These are phyloP conservation scores for Heliconius nattereri DNA, from an alignment of 1,140 invertebrate genomes.

Conservation along the genomic window DNA sequence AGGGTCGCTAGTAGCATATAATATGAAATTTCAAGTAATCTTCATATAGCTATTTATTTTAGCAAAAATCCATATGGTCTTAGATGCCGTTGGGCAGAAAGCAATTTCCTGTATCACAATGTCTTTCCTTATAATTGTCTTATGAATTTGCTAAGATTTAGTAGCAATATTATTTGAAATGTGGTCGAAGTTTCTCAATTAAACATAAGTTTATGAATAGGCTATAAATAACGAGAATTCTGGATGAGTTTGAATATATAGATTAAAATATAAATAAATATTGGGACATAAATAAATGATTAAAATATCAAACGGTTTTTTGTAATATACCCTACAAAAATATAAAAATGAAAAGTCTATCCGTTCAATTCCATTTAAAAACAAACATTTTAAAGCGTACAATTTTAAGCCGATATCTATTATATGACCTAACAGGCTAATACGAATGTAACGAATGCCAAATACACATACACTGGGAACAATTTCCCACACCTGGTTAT, in stretches of 20 bases:
- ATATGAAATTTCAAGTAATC: background rate
- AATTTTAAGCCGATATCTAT: constrained; percentile 7
- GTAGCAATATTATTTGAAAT: background rate
- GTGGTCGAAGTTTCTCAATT: background rate
- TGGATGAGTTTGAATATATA: background rate
- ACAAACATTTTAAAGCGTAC: background rate
- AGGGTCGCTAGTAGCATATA: no score
- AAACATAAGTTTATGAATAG: background rate
- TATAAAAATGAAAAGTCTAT: background rate
- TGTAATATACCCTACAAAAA: no score
- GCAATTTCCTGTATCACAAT: constrained; percentile 19
- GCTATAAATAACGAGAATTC: background rate
- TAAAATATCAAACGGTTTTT: background rate
- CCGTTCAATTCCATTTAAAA: background rate
- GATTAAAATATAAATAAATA: background rate
- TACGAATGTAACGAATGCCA: constrained; percentile 41
- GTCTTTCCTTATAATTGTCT: constrained; percentile 2
- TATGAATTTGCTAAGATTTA: constrained; percentile 13
- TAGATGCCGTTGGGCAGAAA: background rate
- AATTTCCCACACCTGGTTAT: constrained; percentile 47
- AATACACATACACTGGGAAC: constrained; percentile 42
- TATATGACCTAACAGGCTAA: constrained; percentile 16
- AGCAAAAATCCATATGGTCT: background rate
- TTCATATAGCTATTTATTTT: background rate
- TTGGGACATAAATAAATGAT: background rate